Percentiles rank a stretch among this genome's conserved stretches.
phyloP scores from a whole-genome alignment of 2,797 vertebrate genomes.

The Pogonophryne albipinna region DNA sequence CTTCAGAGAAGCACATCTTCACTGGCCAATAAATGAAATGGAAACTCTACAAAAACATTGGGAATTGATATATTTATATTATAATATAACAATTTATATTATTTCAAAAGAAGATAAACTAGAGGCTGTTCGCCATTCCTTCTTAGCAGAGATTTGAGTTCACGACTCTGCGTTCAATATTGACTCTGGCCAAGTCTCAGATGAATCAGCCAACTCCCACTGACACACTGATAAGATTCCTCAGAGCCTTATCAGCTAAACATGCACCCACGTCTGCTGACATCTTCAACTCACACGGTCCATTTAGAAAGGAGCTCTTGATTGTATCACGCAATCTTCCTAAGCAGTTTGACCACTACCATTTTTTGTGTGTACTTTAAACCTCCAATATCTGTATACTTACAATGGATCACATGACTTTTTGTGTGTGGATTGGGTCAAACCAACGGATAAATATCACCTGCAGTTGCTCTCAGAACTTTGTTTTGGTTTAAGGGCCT shows the following conservation, averaged over 20 bases:
- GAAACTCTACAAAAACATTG: slow-evolving; percentile 19
- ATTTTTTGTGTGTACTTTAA: background rate
- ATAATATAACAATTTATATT: background rate
- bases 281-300: background rate
- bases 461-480: background rate
- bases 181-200: slow-evolving; percentile 51
- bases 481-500: background rate
- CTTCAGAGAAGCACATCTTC: slow-evolving; percentile 16
- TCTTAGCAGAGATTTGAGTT: slow-evolving; percentile 30
- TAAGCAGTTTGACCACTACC: background rate
- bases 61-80: slow-evolving; percentile 4
- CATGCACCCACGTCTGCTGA: slow-evolving; percentile 1
- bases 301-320: background rate
- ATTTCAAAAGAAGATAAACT: slow-evolving; percentile 18
- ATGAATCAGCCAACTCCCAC: slow-evolving; percentile 48
- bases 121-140: slow-evolving; percentile 15
- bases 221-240: slow-evolving; percentile 30
- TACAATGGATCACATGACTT: background rate
- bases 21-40: slow-evolving; percentile 8
- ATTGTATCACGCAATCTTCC: background rate
- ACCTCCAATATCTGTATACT: background rate
- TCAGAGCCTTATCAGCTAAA: slow-evolving; percentile 27
- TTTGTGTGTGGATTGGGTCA: background rate
- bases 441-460: background rate
- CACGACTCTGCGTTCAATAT: slow-evolving; percentile 23